These are phyloP conservation scores for Drosophila robusta DNA, from an alignment of 2,888 invertebrate species.

Conservation along the genomic window DNA sequence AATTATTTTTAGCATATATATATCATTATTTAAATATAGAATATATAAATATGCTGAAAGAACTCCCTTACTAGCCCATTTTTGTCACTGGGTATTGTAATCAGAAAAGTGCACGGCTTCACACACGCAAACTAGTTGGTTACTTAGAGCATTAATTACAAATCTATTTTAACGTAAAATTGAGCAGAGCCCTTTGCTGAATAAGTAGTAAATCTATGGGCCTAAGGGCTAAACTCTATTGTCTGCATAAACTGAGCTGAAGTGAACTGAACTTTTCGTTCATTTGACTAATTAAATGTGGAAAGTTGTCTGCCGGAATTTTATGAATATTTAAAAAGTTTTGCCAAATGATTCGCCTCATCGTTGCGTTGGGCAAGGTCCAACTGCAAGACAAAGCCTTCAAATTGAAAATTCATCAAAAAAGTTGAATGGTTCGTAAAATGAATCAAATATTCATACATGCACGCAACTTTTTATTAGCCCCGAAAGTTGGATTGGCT, in stretches of 20 bases:
- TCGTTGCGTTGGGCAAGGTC: constrained; percentile 12
- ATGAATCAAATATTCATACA: constrained; percentile 78
- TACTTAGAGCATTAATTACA: constrained; percentile 62
- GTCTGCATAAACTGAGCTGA: constrained; percentile 25
- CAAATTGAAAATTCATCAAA: constrained; percentile 82
- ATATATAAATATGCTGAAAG: too few relatives aligned
- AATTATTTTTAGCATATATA: too few relatives aligned
- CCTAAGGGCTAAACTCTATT: constrained; percentile 35
- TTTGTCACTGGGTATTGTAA: constrained; percentile 14
- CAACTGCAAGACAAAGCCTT: constrained; percentile 61
- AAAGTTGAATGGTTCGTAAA: constrained; percentile 70
- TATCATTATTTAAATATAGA: too few relatives aligned
- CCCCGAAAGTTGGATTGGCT: constrained; percentile 71
- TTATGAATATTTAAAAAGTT: constrained; percentile 79
- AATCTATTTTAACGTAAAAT: constrained; percentile 65
- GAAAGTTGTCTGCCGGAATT: constrained; percentile 67
- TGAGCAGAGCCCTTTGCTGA: constrained; percentile 13
- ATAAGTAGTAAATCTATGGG: constrained; percentile 34
- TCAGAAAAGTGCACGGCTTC: constrained; percentile 20
- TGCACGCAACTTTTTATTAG: constrained; percentile 74
- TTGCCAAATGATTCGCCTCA: constrained; percentile 59
- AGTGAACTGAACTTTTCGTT: constrained; percentile 62
- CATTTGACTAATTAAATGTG: constrained; percentile 80
- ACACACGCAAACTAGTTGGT: constrained; percentile 16
- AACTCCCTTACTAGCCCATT: too few relatives aligned